Evolutionary conservation across 2,888 invertebrate species (phyloP), one percentile per base, ranked within the genome.

Genomic region (Omphaloscelis lunosa): DNA sequence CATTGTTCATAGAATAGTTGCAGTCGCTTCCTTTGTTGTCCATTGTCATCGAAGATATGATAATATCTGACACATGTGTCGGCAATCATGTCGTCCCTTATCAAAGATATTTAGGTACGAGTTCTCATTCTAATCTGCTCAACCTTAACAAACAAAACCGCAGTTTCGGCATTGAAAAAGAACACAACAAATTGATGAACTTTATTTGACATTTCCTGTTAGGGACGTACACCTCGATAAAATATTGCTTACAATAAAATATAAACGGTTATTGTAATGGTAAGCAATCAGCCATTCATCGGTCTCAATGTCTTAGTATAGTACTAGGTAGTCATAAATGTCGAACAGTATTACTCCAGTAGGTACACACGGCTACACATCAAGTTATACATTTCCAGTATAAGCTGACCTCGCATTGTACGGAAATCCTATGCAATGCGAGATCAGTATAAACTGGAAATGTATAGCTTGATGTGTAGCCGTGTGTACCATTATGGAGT

Each of bases 171-270:
- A 79, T 79, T 75, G 59, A 80, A 77, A 65, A 62, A 76, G 29
- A 79, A 80, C n/a, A 84, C 65, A 74, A 76, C 71, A 76, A 78
- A 78, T 27, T 65, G 27, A 17, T 83, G 80, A 84, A 84, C 77
- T 88, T 88, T 73, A 82, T 76, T 79, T 80, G 80, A 86, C 85
- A 84, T 87, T 88, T 88, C 86, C 82, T 88, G 77, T 69, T 75
- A 66, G 66, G 72, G 76, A 75, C 66, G 65, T 56, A 59, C 51
- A 72, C 80, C 72, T 74, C 73, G 66, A 56, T 81, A 75, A 72
- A 12, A 75, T 72, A 79, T 41, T 12, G 59, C 66, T 83, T 74
- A 69, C 72, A 79, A 84, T 82, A 65, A 73, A 75, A 82, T 82
- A 72, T 63, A 68, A 76, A 72, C 71, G 61, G 34, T 74, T 67